Evolutionary conservation across 2,797 vertebrate species (phyloP).

Genomic region (Potorous gilbertii): DNA sequence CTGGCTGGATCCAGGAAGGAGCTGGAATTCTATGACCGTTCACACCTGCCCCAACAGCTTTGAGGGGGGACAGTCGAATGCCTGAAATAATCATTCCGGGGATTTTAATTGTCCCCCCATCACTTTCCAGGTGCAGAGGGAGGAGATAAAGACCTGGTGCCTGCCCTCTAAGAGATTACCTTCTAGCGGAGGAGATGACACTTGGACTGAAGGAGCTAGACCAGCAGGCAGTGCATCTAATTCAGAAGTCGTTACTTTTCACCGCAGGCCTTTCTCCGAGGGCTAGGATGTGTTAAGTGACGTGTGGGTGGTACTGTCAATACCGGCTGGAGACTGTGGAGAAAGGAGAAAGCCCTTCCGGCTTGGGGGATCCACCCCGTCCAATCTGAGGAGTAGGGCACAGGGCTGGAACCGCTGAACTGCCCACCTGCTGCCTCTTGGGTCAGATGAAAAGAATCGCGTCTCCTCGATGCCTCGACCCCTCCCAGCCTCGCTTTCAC

Average conservation of each 20-base stretch:
- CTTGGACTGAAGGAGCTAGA: not conserved
- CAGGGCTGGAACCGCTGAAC: not conserved
- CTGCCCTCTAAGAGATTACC: conserved; percentile 18
- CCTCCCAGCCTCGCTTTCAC: not conserved
- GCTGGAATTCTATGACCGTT: not conserved
- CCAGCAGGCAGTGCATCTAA: conserved; percentile 23
- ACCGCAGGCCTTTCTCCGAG: conserved; percentile 57
- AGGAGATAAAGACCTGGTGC: conserved; percentile 54
- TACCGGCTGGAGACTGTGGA: not conserved
- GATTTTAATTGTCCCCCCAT: not conserved
- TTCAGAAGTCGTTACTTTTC: conserved; percentile 48
- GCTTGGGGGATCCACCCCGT: not conserved
- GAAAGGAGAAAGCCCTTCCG: conserved; percentile 16
- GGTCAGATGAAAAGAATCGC: not conserved
- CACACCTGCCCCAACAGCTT: not conserved
- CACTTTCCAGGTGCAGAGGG: not conserved
- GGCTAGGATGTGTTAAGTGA: conserved; percentile 56
- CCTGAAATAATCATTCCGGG: not conserved
- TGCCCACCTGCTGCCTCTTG: conserved; percentile 7
- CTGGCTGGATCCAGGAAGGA: not conserved
- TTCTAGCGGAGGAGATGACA: conserved; percentile 40
- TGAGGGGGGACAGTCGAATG: not conserved
- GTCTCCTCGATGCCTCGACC: not conserved
- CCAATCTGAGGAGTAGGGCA: not conserved
- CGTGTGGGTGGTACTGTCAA: conserved; percentile 6